Evolutionary conservation across 23 tunicate genomes (phyloP).

Genomic region (Clavelina lepadiformis): DNA sequence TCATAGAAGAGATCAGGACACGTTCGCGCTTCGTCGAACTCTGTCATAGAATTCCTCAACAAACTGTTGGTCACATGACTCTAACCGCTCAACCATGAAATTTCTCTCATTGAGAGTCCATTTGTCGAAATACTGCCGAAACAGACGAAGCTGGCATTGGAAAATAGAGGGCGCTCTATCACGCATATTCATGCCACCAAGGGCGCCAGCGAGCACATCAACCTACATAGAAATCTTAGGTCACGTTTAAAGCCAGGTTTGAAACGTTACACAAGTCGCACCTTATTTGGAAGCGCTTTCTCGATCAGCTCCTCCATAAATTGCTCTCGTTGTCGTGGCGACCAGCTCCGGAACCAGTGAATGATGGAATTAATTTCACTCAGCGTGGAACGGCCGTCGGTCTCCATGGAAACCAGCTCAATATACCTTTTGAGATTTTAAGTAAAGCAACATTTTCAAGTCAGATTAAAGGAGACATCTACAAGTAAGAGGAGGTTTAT

Average conservation of each 20-base stretch:
- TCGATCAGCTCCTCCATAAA: conserved; percentile 58
- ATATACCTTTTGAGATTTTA: no score
- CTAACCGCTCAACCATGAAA: conserved; percentile 49
- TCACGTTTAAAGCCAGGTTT: background rate
- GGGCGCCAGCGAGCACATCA: conserved; percentile 35
- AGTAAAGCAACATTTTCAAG: no score
- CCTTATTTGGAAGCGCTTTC: conserved; percentile 67
- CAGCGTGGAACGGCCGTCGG: background rate
- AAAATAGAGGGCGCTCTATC: conserved; percentile 68
- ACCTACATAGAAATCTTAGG: conserved; percentile 30
- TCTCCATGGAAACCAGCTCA: no score
- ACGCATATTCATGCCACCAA: conserved; percentile 48
- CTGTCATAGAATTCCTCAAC: conserved; percentile 30
- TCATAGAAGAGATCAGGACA: no score
- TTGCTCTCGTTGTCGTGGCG: conserved; percentile 20
- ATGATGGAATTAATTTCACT: conserved; percentile 57
- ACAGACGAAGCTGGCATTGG: conserved; percentile 50
- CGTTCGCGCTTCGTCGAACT: conserved; percentile 3
- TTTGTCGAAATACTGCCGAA: conserved; percentile 34
- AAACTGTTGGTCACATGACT: conserved; percentile 53
- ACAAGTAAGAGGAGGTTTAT: no score
- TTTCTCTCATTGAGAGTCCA: conserved; percentile 40
- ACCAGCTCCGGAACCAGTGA: conserved; percentile 76
- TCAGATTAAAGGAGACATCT: no score
- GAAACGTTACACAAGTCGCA: background rate